Percentiles rank a stretch among this genome's conserved stretches.
Evolutionary conservation across 1,140 invertebrate species (phyloP).

Genomic region (Rhopalosiphum maidis): DNA sequence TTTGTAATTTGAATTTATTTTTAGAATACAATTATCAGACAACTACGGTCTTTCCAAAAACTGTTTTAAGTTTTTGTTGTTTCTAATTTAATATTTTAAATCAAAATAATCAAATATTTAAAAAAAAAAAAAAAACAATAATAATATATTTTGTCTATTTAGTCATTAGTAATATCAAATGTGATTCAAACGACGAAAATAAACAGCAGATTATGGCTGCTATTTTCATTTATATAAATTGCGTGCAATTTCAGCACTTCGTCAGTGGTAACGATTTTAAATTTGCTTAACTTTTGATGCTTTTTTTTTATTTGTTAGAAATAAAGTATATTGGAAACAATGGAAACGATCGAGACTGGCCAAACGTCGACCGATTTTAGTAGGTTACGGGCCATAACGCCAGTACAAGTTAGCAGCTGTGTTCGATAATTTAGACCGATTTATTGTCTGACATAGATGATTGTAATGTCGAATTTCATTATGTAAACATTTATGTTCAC

Average conservation of each 20-base stretch:
- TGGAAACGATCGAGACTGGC: neutral
- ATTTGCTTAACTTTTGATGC: neutral
- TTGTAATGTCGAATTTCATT: neutral
- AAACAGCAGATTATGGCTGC: no score
- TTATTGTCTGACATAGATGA: neutral
- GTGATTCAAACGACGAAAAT: neutral
- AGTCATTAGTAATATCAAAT: neutral
- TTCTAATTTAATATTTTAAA: no score
- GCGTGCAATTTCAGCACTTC: neutral
- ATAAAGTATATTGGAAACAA: no score
- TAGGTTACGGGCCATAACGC: no score
- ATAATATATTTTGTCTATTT: no score
- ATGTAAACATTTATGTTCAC: neutral
- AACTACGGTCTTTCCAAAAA: no score
- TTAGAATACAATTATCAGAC: neutral
- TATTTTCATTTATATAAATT: neutral
- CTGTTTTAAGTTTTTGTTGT: no score
- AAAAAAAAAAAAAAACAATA: neutral
- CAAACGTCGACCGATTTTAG: neutral
- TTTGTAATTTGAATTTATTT: neutral
- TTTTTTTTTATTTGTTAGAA: neutral
- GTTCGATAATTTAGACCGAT: neutral
- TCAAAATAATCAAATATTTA: no score
- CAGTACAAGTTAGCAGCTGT: neutral
- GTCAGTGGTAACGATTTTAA: neutral